These are phyloP conservation scores for Melanotus villosus DNA, from an alignment of 2,888 invertebrate species.

Conservation along the genomic window DNA sequence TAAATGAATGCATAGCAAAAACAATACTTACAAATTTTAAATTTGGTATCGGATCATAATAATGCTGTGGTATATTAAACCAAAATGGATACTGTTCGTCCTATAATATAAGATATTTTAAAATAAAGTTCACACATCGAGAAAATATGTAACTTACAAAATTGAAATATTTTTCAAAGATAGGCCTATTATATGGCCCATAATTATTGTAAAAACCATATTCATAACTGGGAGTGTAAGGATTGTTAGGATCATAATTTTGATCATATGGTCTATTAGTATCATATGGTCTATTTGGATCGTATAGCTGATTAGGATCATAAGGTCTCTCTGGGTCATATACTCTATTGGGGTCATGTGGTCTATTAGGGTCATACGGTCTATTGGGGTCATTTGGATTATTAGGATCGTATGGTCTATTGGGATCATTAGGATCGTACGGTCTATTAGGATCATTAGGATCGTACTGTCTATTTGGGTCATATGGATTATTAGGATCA, in stretches of 20 bases:
- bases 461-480: conserved; percentile 21
- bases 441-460: conserved; percentile 17
- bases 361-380: conserved; percentile 24
- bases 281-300: conserved; percentile 25
- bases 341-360: conserved; percentile 25
- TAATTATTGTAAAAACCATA: conserved; percentile 35
- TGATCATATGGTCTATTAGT: conserved; percentile 37
- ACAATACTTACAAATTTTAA: conserved; percentile 79
- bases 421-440: conserved; percentile 18
- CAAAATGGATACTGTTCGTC: conserved; percentile 87
- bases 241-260: conserved; percentile 21
- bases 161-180: conserved; percentile 79
- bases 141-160: conserved; percentile 72
- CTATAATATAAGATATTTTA: conserved; percentile 63
- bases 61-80: conserved; percentile 77
- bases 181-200: conserved; percentile 52
- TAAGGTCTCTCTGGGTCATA: conserved; percentile 29
- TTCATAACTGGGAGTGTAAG: conserved; percentile 15
- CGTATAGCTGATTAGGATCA: conserved; percentile 31
- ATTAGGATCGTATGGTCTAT: conserved; percentile 14
- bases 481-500: conserved; percentile 28
- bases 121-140: conserved; percentile 5
- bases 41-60: conserved; percentile 76
- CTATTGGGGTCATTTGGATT: conserved; percentile 35
- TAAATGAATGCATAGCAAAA: no score